Percentiles rank a stretch among this genome's conserved stretches.
Evolutionary conservation across 2,797 vertebrate genomes (phyloP).

Genomic region (Coregonus sp.): DNA sequence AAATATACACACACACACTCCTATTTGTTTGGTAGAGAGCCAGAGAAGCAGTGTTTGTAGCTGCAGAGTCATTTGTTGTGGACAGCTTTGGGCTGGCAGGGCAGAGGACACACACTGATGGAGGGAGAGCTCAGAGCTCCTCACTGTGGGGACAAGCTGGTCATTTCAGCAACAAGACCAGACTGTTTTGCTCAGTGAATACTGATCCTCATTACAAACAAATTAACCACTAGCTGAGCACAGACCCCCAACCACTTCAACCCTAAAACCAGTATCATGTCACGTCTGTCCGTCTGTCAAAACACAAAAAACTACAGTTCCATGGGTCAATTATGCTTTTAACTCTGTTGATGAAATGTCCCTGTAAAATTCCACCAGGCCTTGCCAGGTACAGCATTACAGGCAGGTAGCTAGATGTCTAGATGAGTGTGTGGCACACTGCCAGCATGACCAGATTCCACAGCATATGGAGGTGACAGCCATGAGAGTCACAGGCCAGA

Average conservation of each 20-base stretch:
- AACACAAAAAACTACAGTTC: background rate
- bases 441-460: slow-evolving; percentile 33
- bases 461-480: slow-evolving; percentile 67
- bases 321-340: background rate
- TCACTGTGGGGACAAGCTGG: slow-evolving; percentile 64
- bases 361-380: background rate
- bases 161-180: slow-evolving; percentile 35
- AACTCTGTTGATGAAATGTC: background rate
- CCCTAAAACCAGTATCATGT: background rate
- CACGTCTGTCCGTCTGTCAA: background rate
- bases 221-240: background rate
- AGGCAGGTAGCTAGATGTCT: background rate
- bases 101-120: slow-evolving; percentile 55
- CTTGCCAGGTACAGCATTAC: background rate
- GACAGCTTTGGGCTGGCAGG: slow-evolving; percentile 73
- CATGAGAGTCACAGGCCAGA: slow-evolving; percentile 50
- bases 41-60: slow-evolving; percentile 27
- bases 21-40: slow-evolving; percentile 32
- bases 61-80: slow-evolving; percentile 71
- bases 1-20: slow-evolving; percentile 46
- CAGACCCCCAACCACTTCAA: background rate
- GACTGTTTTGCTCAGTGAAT: background rate
- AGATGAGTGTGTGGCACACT: background rate
- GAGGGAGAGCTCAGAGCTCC: slow-evolving; percentile 38
- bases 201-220: background rate